Percentiles rank a stretch among this genome's conserved stretches.
These are phyloP conservation scores for Gymnothorax reevesii DNA, from an alignment of 2,797 vertebrate species.

Conservation along the genomic window DNA sequence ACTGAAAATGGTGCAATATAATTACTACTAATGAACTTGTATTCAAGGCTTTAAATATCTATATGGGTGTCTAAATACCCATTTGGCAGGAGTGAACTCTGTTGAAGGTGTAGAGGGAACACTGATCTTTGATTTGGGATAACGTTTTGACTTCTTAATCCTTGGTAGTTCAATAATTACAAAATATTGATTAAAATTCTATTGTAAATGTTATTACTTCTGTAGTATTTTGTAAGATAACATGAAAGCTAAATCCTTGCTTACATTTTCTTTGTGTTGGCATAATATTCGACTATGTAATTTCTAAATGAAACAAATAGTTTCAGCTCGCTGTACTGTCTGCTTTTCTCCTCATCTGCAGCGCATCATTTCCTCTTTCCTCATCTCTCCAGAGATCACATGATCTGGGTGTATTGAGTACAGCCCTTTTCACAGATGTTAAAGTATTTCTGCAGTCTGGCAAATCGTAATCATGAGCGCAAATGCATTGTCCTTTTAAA, in stretches of 20 bases:
- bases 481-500: not conserved
- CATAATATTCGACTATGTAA: not conserved
- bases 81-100: not conserved
- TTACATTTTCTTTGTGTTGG: conserved; percentile 3
- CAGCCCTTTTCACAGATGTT: not conserved
- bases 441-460: not conserved
- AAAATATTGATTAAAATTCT: conserved; percentile 16
- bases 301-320: conserved; percentile 9
- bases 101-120: conserved; percentile 28
- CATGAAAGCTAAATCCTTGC: not conserved
- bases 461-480: not conserved
- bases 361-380: not conserved
- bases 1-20: not conserved
- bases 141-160: not conserved
- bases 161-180: conserved; percentile 10
- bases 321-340: not conserved
- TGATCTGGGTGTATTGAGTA: not conserved
- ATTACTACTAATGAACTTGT: not conserved
- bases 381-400: not conserved
- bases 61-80: not conserved
- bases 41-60: not conserved
- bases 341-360: not conserved
- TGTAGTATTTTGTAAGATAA: not conserved
- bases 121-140: conserved; percentile 18
- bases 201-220: conserved; percentile 11